Conservation (phyloP, 2,888 invertebrate species). For the Agapostemon virescens region DNA sequence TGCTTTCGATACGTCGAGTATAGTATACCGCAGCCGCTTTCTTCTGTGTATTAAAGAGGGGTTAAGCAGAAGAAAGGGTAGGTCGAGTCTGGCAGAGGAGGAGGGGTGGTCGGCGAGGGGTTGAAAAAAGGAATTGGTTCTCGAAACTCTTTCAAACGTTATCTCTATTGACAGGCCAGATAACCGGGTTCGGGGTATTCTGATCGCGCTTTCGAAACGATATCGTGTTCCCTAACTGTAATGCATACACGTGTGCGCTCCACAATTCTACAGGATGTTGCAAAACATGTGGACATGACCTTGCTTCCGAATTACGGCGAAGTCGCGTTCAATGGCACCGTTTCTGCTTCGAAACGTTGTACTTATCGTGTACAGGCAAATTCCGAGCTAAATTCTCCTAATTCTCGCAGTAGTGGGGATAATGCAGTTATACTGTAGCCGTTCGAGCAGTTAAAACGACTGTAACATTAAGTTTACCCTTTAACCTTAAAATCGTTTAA, state of each 20-base stretch:
- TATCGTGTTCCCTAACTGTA: slow-evolving; percentile 56
- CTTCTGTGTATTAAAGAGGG: slow-evolving; percentile 18
- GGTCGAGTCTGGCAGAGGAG: not conserved
- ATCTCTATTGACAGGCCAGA: slow-evolving; percentile 40
- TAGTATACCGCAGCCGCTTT: slow-evolving; percentile 14
- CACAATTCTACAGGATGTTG: not conserved
- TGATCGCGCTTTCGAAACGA: slow-evolving; percentile 55
- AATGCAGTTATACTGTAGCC: too few relatives aligned
- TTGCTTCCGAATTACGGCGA: too few relatives aligned
- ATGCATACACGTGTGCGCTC: slow-evolving; percentile 19
- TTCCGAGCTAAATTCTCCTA: too few relatives aligned
- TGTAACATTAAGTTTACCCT: too few relatives aligned
- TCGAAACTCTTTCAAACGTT: slow-evolving; percentile 28
- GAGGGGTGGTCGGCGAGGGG: not conserved
- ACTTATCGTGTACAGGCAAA: too few relatives aligned
- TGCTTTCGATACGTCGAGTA: slow-evolving; percentile 3
- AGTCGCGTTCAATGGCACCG: too few relatives aligned
- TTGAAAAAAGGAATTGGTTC: slow-evolving; percentile 6
- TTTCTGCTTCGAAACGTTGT: too few relatives aligned
- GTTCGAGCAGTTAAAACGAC: too few relatives aligned
- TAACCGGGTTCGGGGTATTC: slow-evolving; percentile 34
- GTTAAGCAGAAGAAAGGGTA: slow-evolving; percentile 1
- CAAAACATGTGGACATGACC: too few relatives aligned
- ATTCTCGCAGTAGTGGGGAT: too few relatives aligned
- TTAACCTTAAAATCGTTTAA: too few relatives aligned